Base-by-base conservation (phyloP, 2,113 vertebrate genomes). In the Aphelocoma coerulescens region DNA sequence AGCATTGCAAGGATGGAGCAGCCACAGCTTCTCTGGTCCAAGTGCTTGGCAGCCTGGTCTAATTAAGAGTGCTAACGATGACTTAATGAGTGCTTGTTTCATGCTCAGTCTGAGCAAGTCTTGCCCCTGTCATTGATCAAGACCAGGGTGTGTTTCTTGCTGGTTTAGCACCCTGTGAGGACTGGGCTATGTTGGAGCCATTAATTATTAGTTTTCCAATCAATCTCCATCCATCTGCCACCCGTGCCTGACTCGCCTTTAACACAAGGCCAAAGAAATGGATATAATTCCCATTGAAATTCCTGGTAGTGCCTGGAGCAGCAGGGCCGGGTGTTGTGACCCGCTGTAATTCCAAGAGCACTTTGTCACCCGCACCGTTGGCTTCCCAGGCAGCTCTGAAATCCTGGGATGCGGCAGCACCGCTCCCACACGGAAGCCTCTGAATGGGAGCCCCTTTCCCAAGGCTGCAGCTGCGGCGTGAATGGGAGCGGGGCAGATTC, bases 391-490 rank as follows among this genome's bases (percentile, higher is more conserved):
- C 76, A 3, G 79, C 67, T 55, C 52, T 4, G 80, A 17, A 54
- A 41, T 28, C 46, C 21, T 1, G 6, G 89, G 69, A 13, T 11
- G 37, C 32, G 7, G 51, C 41, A 13, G 81, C 51, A 3, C 16
- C 3, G 1, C 57, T 80, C 52, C 43, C 30, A 2, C 76, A 6
- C 6, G 16, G 44, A 67, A 65, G 43, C 30, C 67, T 14, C 28
- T 44, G 73, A 89, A 83, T 57, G 59, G 88, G 66, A 91, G 71
- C 21, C 37, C 66, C 88, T 93, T 69, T 87, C 33, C 51, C 41
- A 20, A 52, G 75, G 93, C 44, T 92, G 96, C 96, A 96, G 96
- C 93, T 96, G 96, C 89, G 43, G 65, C 23, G 1, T 96, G 93
- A 96, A 96, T 79, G 82, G 81, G 52, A 81, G 92, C 85, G 8